phyloP scores from a whole-genome alignment of 2,888 invertebrate genomes.

The Lithophane socia region DNA sequence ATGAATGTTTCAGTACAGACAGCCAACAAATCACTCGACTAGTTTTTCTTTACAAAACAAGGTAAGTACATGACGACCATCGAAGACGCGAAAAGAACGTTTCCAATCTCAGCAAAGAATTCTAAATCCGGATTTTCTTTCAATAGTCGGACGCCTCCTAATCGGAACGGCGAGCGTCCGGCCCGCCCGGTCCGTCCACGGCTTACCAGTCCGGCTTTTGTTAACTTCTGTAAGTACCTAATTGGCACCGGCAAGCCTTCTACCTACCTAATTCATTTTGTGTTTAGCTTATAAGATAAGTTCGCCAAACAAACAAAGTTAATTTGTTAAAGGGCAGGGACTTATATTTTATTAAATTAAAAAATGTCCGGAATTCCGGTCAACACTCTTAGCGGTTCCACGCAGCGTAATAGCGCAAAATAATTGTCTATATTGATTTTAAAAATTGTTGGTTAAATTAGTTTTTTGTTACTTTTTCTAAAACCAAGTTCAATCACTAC shows the following conservation, averaged over 20 bases:
- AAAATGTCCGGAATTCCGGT: neutral
- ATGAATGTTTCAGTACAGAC: conserved; percentile 29
- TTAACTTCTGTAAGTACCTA: conserved; percentile 61
- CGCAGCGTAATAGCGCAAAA: too few relatives aligned
- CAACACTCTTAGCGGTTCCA: neutral
- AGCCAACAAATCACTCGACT: conserved; percentile 30
- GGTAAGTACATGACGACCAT: conserved; percentile 22
- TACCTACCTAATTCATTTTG: conserved; percentile 50
- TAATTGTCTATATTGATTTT: neutral
- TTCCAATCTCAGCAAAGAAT: conserved; percentile 57
- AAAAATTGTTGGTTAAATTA: neutral
- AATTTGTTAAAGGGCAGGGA: conserved; percentile 1
- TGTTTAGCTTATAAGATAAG: conserved; percentile 16
- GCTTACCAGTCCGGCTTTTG: conserved; percentile 56
- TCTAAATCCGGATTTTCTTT: conserved; percentile 66
- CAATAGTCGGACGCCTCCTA: conserved; percentile 54
- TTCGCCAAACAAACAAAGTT: conserved; percentile 11
- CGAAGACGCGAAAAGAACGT: conserved; percentile 48
- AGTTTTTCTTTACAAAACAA: conserved; percentile 48
- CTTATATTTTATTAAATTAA: neutral
- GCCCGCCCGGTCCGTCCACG: conserved; percentile 31
- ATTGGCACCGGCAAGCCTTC: conserved; percentile 47
- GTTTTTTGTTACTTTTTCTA: neutral
- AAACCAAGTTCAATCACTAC: neutral
- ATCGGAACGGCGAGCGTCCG: conserved; percentile 45